phyloP scores from a whole-genome alignment of 2,888 invertebrate genomes.

The Chloromyia formosa region DNA sequence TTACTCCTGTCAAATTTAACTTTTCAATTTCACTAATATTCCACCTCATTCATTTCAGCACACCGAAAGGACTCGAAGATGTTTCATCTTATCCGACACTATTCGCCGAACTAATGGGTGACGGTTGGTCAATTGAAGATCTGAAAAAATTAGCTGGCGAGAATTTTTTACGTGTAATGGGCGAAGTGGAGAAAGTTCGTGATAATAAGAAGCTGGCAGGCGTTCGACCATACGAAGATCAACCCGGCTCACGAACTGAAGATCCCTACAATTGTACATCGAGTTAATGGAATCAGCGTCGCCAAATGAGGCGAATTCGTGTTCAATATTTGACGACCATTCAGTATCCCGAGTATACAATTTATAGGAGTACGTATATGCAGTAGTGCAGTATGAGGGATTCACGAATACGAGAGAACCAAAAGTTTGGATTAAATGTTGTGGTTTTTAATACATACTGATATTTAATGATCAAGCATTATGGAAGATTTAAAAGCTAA shows the following conservation, averaged over 20 bases:
- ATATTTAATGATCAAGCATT: too few relatives aligned
- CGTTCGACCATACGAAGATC: conserved; percentile 78
- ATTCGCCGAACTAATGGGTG: conserved; percentile 79
- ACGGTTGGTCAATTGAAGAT: conserved; percentile 83
- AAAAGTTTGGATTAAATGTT: too few relatives aligned
- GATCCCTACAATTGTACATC: conserved; percentile 64
- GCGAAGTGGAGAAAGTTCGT: conserved; percentile 74
- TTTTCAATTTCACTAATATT: neutral
- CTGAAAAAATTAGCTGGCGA: conserved; percentile 80
- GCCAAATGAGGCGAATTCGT: neutral
- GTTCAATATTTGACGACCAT: too few relatives aligned
- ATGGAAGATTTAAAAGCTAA: too few relatives aligned
- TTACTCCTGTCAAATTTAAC: too few relatives aligned
- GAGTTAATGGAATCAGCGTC: conserved; percentile 58
- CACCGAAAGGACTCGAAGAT: conserved; percentile 83
- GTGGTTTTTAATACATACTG: too few relatives aligned
- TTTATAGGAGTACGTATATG: too few relatives aligned
- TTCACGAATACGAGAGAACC: too few relatives aligned
- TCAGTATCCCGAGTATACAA: too few relatives aligned
- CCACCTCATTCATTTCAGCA: conserved; percentile 65
- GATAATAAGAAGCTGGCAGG: conserved; percentile 76
- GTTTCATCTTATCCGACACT: conserved; percentile 81
- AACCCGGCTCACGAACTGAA: conserved; percentile 63
- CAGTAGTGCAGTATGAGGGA: too few relatives aligned
- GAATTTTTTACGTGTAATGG: conserved; percentile 76